Conservation (phyloP, 2,888 invertebrate genomes). For the Seira ritae region DNA sequence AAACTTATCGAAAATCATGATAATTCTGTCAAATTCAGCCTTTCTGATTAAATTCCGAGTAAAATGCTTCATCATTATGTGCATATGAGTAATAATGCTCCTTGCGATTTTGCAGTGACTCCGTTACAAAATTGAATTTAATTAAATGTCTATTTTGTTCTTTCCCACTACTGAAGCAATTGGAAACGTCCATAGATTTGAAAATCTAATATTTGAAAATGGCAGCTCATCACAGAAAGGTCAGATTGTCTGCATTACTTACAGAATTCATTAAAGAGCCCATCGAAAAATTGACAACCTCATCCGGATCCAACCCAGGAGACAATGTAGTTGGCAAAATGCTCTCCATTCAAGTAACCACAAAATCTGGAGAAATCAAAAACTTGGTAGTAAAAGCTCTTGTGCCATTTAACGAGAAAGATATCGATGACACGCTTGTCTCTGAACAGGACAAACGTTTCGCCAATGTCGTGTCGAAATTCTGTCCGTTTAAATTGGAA, state of each 20-base stretch:
- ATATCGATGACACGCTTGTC: not conserved
- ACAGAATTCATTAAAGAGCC: conserved; percentile 24
- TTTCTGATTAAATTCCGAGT: no score
- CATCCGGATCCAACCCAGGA: conserved; percentile 51
- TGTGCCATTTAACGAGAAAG: conserved; percentile 17
- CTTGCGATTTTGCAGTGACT: no score
- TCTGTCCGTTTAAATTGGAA: conserved; percentile 35
- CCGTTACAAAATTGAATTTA: no score
- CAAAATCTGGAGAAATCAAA: conserved; percentile 30
- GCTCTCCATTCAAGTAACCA: conserved; percentile 30
- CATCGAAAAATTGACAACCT: conserved; percentile 14
- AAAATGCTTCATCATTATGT: no score
- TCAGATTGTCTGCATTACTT: not conserved
- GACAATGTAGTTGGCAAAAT: conserved; percentile 56
- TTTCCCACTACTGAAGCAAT: no score
- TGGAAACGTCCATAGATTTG: no score
- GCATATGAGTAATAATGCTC: no score
- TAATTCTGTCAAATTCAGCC: no score
- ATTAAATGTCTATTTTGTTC: no score
- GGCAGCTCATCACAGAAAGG: not conserved
- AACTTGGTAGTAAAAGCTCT: conserved; percentile 50
- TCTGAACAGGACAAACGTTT: not conserved
- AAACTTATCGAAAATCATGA: no score
- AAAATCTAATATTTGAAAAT: no score
- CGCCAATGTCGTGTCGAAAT: not conserved